Percentiles rank a stretch among this genome's conserved stretches.
phyloP scores from a whole-genome alignment of 2,113 vertebrate genomes.

The Bos javanicus region DNA sequence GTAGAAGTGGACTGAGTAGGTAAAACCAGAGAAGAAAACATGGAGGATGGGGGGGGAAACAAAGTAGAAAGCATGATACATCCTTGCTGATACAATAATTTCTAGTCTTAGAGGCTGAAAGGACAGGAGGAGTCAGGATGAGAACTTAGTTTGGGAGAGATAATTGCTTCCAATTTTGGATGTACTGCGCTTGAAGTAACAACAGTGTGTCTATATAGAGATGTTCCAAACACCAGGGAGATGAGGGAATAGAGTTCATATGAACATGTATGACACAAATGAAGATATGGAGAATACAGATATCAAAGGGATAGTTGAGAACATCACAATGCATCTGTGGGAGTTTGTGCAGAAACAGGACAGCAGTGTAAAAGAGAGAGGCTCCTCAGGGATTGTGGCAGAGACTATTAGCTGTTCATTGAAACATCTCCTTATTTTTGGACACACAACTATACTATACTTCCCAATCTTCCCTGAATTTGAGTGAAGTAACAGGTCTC shows the following conservation, averaged over 20 bases:
- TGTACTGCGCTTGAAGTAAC: background rate
- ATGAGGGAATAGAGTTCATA: background rate
- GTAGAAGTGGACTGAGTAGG: background rate
- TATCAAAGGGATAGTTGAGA: background rate
- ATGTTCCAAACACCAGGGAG: background rate
- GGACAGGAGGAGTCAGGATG: background rate
- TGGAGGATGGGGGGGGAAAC: background rate
- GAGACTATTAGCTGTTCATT: background rate
- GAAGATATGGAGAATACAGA: background rate
- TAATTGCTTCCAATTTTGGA: background rate
- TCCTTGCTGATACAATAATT: background rate
- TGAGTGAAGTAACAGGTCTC: background rate
- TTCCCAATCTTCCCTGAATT: background rate
- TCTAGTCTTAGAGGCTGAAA: background rate
- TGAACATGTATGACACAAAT: background rate
- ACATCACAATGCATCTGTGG: background rate
- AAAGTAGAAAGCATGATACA: background rate
- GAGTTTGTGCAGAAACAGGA: background rate
- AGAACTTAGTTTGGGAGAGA: background rate
- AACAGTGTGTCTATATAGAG: background rate
- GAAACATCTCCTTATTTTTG: background rate
- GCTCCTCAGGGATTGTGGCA: background rate
- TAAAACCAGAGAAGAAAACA: background rate
- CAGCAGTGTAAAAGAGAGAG: background rate
- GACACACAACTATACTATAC: background rate